Conservation (phyloP, 2,113 vertebrate species). For the Cathartes aura region DNA sequence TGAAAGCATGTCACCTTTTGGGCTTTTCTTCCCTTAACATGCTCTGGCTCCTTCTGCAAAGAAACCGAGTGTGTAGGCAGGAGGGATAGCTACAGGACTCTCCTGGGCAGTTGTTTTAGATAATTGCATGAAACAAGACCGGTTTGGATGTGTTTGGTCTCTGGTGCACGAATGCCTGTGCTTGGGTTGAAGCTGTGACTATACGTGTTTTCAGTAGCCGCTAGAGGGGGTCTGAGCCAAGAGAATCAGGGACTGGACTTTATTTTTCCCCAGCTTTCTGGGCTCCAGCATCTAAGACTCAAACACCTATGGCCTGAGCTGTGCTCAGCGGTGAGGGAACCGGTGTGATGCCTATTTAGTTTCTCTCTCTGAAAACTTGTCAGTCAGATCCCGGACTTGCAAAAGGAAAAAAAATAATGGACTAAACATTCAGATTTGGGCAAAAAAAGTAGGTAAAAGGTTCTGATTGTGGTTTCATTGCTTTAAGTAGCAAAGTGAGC, state of each 20-base stretch:
- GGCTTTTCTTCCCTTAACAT: not conserved
- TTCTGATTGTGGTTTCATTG: not conserved
- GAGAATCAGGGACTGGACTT: not conserved
- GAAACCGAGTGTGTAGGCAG: accelerated
- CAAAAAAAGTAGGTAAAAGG: not conserved
- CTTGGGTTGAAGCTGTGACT: not conserved
- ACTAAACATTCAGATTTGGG: not conserved
- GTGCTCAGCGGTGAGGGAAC: not conserved
- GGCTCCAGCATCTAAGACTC: not conserved
- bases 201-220: not conserved
- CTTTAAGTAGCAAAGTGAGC: not conserved
- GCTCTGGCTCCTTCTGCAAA: not conserved
- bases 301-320: not conserved
- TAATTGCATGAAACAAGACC: not conserved
- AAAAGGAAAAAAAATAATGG: not conserved
- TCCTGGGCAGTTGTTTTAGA: not conserved
- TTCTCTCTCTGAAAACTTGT: not conserved
- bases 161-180: accelerated
- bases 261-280: not conserved
- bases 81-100: accelerated
- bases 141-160: not conserved
- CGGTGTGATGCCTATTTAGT: not conserved
- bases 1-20: not conserved
- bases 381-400: not conserved
- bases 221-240: slow-evolving; percentile 51